Percentiles rank a stretch among this genome's conserved stretches.
Conservation (phyloP, 2,888 invertebrate species). For the Peribatodes rhomboidaria region DNA sequence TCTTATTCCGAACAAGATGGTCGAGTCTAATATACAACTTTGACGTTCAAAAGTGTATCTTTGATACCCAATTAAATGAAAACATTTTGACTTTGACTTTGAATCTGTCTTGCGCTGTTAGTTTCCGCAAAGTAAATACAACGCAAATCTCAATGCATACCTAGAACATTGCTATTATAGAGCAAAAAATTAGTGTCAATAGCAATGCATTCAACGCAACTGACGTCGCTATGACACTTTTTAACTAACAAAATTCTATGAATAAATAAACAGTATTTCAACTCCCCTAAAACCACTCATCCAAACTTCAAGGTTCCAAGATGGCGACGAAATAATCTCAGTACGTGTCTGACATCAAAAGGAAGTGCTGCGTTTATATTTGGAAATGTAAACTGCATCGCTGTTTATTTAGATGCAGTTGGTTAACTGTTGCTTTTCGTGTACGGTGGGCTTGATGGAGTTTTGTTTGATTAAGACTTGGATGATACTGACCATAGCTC, state of each 20-base stretch:
- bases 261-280: conserved; percentile 15
- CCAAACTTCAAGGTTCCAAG: conserved; percentile 23
- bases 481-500: conserved; percentile 16
- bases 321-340: conserved; percentile 29
- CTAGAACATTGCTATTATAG: too few relatives aligned
- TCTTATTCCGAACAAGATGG: too few relatives aligned
- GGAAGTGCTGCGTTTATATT: conserved; percentile 48
- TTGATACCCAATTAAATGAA: too few relatives aligned
- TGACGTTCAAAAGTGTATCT: too few relatives aligned
- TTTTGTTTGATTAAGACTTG: conserved; percentile 50
- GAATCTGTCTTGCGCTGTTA: too few relatives aligned
- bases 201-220: too few relatives aligned
- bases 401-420: conserved; percentile 34
- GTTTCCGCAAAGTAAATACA: too few relatives aligned
- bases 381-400: conserved; percentile 47
- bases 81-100: too few relatives aligned
- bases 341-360: conserved; percentile 43
- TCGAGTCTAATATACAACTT: too few relatives aligned
- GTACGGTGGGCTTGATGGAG: background rate
- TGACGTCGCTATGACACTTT: background rate
- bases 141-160: too few relatives aligned
- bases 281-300: background rate
- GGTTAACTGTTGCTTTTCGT: conserved; percentile 18
- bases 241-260: background rate
- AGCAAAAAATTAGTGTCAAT: too few relatives aligned